A percentile compares a stretch with the other conserved stretches of the same genome.
Conservation (phyloP, 2,113 vertebrate genomes). For the Hemiprocne comata region DNA sequence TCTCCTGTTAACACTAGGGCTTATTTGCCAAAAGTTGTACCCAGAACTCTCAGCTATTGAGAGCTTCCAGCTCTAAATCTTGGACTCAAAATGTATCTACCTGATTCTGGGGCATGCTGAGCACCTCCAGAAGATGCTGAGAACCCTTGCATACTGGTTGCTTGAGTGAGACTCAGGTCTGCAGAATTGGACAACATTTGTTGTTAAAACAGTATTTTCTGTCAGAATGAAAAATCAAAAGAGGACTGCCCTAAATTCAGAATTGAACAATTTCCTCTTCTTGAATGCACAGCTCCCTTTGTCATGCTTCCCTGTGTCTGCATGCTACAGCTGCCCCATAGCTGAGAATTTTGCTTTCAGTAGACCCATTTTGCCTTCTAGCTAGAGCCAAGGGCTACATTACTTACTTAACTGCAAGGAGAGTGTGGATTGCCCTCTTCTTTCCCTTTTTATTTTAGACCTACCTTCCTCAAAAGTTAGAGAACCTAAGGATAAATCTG, state of each 20-base stretch:
- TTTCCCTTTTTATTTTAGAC: background rate
- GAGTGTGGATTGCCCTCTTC: background rate
- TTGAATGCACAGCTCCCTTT: background rate
- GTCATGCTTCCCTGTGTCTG: background rate
- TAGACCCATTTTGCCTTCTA: background rate
- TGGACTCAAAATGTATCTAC: background rate
- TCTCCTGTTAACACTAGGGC: background rate
- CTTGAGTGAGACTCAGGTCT: background rate
- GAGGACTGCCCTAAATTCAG: background rate
- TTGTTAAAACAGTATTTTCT: background rate
- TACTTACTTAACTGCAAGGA: background rate
- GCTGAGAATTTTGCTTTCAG: background rate
- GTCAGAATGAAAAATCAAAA: background rate
- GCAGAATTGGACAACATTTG: background rate
- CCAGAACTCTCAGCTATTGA: background rate
- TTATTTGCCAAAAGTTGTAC: background rate
- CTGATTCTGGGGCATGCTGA: background rate
- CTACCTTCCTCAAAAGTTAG: background rate
- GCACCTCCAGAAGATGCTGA: background rate
- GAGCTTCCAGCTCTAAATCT: background rate
- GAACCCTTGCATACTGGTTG: background rate
- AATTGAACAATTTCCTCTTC: background rate
- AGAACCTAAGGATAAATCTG: background rate
- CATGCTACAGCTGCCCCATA: background rate
- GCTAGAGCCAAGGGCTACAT: background rate